Conservation (phyloP, 1,140 invertebrate genomes). For the Drosophila chauvacae region DNA sequence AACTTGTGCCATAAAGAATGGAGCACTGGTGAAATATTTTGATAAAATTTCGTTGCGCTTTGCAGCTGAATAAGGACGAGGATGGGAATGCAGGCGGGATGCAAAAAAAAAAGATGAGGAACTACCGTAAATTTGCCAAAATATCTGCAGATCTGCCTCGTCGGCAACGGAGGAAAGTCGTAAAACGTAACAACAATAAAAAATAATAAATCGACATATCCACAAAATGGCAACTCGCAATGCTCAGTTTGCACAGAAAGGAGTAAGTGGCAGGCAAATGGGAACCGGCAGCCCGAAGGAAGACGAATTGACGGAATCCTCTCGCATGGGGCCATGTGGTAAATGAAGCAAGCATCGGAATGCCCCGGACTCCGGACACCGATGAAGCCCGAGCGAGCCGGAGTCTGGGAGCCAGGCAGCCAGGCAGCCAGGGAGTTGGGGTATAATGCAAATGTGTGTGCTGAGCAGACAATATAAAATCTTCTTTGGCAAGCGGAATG, state of each 20-base stretch:
- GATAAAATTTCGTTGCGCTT: slow-evolving; percentile 51
- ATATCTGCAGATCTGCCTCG: slow-evolving; percentile 61
- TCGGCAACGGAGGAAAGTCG: slow-evolving; percentile 60
- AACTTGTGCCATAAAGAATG: slow-evolving; percentile 66
- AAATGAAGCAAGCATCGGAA: slow-evolving; percentile 54
- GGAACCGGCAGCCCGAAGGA: slow-evolving; percentile 25
- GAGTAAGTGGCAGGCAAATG: slow-evolving; percentile 49
- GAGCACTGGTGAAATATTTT: slow-evolving; percentile 58
- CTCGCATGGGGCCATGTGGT: slow-evolving; percentile 61
- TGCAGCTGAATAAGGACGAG: slow-evolving; percentile 28
- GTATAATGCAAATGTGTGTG: slow-evolving; percentile 44
- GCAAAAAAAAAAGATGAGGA: slow-evolving; percentile 53
- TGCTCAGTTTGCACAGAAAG: slow-evolving; percentile 69
- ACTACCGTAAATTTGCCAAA: slow-evolving; percentile 54
- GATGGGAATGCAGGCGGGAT: slow-evolving; percentile 23
- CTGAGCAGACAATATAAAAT: slow-evolving; percentile 52
- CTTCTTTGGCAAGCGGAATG: slow-evolving; percentile 34
- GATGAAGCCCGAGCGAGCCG: neutral
- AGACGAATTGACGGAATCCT: slow-evolving; percentile 54
- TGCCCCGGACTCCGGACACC: slow-evolving; percentile 24
- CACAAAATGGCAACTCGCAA: slow-evolving; percentile 76
- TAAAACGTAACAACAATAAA: slow-evolving; percentile 84
- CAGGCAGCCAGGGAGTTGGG: neutral
- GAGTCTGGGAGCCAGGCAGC: neutral
- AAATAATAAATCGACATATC: slow-evolving; percentile 84